Evolutionary conservation across 2,797 vertebrate species (phyloP), one percentile per base, ranked within the genome.

Genomic region (Pangasius krempfi): DNA sequence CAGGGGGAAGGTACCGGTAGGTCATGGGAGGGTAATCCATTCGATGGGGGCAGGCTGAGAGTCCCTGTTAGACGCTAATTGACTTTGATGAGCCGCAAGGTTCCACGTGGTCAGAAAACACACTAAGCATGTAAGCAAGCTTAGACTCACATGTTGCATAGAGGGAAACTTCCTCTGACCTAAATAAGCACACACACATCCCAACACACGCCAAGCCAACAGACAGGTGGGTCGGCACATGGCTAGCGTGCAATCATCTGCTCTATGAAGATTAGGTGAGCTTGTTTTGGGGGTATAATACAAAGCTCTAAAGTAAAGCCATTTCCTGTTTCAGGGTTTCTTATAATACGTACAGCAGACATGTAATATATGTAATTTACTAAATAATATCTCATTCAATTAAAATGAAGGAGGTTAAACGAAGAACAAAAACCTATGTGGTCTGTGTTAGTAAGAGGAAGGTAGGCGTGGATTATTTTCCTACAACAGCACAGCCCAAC

Each of bases 191-290:
- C 54, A 84, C 44, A 86, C 54, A 30, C 40, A 52, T 37, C 60
- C 44, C n/a, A 70, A 54, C 37, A 87, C 56, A 22, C 37, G 80
- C 18, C 73, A n/a, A 68, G 78, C 20, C 62, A 94, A 92, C 94
- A 95, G 95, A 94, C 94, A 94, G 93, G 68, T 89, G 79, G 64
- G 92, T 86, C 93, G 94, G 94, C 93, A 95, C 95, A 94, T 94
- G 94, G 93, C 93, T 93, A 92, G 91, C 75, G 30, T 81, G 92
- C 92, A 95, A 95, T 96, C 95, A 95, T 95, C 94, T 94, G 91
- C 92, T 94, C 94, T 95, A 94, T 95, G 92, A 93, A 94, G 95
- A 96, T 96, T 96, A 96, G 84, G 64, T 89, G 89, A 90, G 95
- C 95, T 94, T 95, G 94, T 91, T 93, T 94, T 93, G 93, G 93